Percentiles rank a stretch among this genome's conserved stretches.
These are phyloP conservation scores for Aplysia californica DNA, from an alignment of 1,140 invertebrate species.

Conservation along the genomic window DNA sequence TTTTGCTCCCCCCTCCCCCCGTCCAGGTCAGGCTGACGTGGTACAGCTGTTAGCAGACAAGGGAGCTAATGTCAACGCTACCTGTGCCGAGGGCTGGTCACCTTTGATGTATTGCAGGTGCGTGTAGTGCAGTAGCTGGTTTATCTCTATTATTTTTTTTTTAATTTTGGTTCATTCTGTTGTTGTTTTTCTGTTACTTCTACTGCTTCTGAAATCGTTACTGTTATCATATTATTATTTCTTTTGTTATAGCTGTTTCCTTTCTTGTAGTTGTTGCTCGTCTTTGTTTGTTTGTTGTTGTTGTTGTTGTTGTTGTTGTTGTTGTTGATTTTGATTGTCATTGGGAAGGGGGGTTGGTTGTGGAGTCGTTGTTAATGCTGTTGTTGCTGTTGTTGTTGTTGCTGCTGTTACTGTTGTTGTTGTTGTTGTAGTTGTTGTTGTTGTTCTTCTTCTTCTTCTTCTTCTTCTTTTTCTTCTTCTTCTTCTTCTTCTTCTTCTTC, in stretches of 20 bases:
- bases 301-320: background rate
- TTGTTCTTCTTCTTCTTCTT: background rate
- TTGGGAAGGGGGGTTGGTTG: background rate
- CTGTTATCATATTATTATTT: background rate
- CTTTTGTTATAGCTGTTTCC: background rate
- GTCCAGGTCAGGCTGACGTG: no score
- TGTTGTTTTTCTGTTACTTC: background rate
- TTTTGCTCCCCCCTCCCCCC: no score
- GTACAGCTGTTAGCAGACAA: background rate
- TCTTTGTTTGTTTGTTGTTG: background rate
- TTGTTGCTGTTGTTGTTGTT: background rate
- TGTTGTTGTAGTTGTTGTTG: background rate
- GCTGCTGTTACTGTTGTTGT: background rate
- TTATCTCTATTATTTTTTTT: background rate
- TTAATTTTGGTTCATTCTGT: background rate
- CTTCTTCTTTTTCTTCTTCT: background rate
- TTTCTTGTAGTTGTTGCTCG: background rate
- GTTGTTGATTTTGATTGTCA: background rate
- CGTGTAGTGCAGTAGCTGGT: background rate
- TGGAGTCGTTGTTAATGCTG: background rate
- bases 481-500: background rate
- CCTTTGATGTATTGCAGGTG: slow-evolving; percentile 12
- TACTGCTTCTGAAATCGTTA: background rate
- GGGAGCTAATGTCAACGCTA: background rate
- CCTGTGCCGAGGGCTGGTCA: slow-evolving; percentile 6